Base-by-base conservation (phyloP, 2,113 vertebrate genomes). In the Microcebus ravelobensis region DNA sequence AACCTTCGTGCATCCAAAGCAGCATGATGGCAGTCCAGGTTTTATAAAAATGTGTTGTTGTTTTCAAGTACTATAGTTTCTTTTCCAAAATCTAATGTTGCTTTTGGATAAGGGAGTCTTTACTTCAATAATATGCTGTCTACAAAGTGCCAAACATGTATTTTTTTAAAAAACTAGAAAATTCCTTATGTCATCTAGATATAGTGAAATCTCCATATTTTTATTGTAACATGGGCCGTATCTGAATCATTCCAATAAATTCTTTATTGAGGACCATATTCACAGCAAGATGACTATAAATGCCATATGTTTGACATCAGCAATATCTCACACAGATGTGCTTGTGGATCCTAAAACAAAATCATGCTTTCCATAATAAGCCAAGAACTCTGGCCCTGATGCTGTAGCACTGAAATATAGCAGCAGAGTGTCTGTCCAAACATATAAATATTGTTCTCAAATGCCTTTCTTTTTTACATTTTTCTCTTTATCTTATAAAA, bases 11-110 rank as follows among this genome's bases (percentile, higher is more conserved):
- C 8, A 88, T n/a, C 39, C 67, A 48, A 89, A 68, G 34, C 42
- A 80, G 27, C 3, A 1, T 31, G 29, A 74, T 42, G 0, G 7
- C 13, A 77, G 48, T 34, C 25, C 3, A 45, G 57, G 10, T 86
- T 94, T 85, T 59, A 3, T 85, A 80, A 70, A 83, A 55, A 21
- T 10, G 0, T 25, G 29, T 65, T 84, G 20, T 63, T 59, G n/a
- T 85, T 92, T 39, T 84, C 39, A 90, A 45, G 1, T 9, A 42
- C 87, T 73, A 57, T 31, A 70, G 39, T 87, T 88, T 77, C 42
- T 93, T 94, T 93, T 17, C 27, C 52, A 79, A 95, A 48, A 52
- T 82, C 52, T 67, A 88, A 83, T n/a, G 83, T 81, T 88, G 59
- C 20, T 82, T 91, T 89, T 70, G 39, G n/a, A 59, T 94, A 87